Evolutionary conservation across 2,888 invertebrate genomes (phyloP).

Genomic region (Palloptera scutellata): DNA sequence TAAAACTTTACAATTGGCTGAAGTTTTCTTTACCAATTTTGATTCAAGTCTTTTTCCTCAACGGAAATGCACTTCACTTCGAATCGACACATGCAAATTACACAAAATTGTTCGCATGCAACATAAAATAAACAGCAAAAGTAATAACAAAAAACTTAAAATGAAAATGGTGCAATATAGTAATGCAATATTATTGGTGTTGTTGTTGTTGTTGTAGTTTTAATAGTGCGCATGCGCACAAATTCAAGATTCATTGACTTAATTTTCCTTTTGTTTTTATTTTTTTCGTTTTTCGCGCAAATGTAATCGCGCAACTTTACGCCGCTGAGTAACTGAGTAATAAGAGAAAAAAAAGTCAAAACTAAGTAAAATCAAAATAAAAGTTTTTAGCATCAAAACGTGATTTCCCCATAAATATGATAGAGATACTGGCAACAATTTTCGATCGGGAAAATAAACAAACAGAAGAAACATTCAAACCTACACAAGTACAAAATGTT

Average conservation of each 20-base stretch:
- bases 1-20: slow-evolving; percentile 3
- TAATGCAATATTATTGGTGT: background rate
- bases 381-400: background rate
- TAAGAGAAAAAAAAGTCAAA: slow-evolving; percentile 1
- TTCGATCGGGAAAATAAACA: no score
- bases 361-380: background rate
- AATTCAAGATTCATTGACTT: no score
- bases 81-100: background rate
- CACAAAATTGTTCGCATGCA: background rate
- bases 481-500: no score
- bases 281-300: no score
- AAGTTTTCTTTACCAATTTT: background rate
- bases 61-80: slow-evolving; percentile 2
- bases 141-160: slow-evolving; percentile 20
- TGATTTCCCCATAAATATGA: no score
- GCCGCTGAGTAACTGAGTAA: background rate
- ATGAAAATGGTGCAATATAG: slow-evolving; percentile 14
- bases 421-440: no score
- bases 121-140: slow-evolving; percentile 7
- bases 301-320: background rate
- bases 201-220: no score
- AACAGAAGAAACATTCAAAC: no score
- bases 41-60: background rate
- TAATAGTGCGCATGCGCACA: no score
- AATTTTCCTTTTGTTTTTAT: no score